Conservation (phyloP, 2,113 vertebrate genomes). For the Stercorarius parasiticus region DNA sequence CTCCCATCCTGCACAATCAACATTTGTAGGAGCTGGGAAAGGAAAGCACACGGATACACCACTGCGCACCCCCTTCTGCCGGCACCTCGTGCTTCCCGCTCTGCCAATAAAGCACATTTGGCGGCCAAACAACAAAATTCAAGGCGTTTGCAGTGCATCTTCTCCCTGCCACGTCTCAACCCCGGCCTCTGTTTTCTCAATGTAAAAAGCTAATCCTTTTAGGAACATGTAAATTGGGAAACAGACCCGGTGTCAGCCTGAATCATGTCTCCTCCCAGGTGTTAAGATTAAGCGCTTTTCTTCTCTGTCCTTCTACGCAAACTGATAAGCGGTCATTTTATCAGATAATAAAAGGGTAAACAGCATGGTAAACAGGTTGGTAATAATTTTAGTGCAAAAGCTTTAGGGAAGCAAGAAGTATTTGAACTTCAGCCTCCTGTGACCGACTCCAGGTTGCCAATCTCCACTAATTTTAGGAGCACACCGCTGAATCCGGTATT, state of each 20-base stretch:
- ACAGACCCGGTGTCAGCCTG: not conserved
- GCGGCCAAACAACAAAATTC: not conserved
- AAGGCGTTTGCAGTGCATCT: not conserved
- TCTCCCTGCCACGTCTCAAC: not conserved
- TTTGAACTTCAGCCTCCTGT: not conserved
- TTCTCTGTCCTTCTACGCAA: not conserved
- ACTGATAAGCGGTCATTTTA: not conserved
- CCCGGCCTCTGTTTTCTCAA: not conserved
- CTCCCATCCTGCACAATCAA: not conserved
- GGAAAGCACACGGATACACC: rapidly evolving
- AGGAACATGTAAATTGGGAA: constrained; percentile 33
- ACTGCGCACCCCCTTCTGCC: rapidly evolving
- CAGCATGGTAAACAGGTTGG: not conserved
- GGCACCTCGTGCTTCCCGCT: not conserved
- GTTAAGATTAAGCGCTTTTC: not conserved
- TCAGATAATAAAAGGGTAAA: not conserved
- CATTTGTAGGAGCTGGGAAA: not conserved
- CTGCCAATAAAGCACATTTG: not conserved
- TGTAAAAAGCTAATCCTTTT: constrained; percentile 44
- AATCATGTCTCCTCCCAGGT: not conserved
- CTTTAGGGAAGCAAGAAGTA: not conserved
- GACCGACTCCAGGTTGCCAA: rapidly evolving
- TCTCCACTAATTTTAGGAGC: rapidly evolving
- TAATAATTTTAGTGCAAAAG: not conserved
- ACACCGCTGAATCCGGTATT: not conserved